Conservation (phyloP, 2,888 invertebrate species). For the Sceliomorpha sp. region DNA sequence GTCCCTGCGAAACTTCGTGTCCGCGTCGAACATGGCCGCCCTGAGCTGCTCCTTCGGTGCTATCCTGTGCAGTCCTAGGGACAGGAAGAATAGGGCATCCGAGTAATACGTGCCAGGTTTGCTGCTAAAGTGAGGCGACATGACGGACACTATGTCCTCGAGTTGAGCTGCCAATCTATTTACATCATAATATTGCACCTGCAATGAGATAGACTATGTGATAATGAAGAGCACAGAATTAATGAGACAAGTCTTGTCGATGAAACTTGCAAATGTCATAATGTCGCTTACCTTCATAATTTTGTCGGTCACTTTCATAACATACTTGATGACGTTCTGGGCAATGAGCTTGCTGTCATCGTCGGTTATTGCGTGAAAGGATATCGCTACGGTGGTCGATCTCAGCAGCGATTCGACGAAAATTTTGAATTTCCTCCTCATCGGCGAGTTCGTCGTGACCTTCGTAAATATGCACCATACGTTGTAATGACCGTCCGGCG, state of each 20-base stretch:
- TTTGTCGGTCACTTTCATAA: slow-evolving; percentile 72
- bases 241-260: no score
- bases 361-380: slow-evolving; percentile 85
- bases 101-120: slow-evolving; percentile 88
- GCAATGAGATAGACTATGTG: no score
- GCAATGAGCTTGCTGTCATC: slow-evolving; percentile 82
- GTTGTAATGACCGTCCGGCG: slow-evolving; percentile 72
- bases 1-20: slow-evolving; percentile 87
- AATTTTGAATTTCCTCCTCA: slow-evolving; percentile 81
- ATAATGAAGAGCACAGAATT: no score
- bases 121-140: slow-evolving; percentile 87
- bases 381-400: slow-evolving; percentile 81
- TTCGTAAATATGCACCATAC: slow-evolving; percentile 84
- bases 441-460: slow-evolving; percentile 81
- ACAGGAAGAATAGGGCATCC: slow-evolving; percentile 89
- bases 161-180: slow-evolving; percentile 83
- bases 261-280: no score
- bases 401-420: slow-evolving; percentile 81
- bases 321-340: slow-evolving; percentile 79
- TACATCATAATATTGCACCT: slow-evolving; percentile 84
- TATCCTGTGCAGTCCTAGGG: slow-evolving; percentile 86
- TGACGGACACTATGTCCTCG: slow-evolving; percentile 84
- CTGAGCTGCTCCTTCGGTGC: slow-evolving; percentile 83
- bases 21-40: slow-evolving; percentile 88
- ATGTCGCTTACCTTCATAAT: slow-evolving; percentile 81